Base-by-base conservation (phyloP, 2,113 vertebrate species). In the Cyphomyrus plagiostoma region DNA sequence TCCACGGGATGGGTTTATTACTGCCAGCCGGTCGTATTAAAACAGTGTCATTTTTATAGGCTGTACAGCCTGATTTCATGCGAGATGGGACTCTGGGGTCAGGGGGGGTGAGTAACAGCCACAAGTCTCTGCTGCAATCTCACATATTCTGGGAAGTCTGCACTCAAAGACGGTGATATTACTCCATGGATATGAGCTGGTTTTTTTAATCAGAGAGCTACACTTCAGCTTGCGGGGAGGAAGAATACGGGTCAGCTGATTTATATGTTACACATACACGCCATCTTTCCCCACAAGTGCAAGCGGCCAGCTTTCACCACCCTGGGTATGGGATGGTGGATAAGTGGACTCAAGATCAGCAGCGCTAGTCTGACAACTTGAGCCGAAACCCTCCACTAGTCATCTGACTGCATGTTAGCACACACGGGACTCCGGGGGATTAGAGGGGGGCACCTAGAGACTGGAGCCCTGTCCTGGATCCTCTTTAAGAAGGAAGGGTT, bases 1-100 rank as follows among this genome's bases (percentile, higher is more conserved):
- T 91, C 92, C 89, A 88, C 88, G 89, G 90, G 87, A 90, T 93
- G 92, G 90, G 91, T 92, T 91, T 91, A 89, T 89, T 89, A 89
- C 88, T 21, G 52, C 58, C 42, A 45, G n/a, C n/a, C 23, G 42
- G 58, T 80, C 58, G 26, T 86, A 89, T 89, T 89, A 90, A 90
- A 86, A 50, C 85, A n/a, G 88, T 85, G 87, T 70, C 70, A 85
- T 90, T 89, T 90, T 53, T 48, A 85, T 86, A 62, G 80, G 88
- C 90, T 70, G 56, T 66, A 56, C 58, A 35, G 74, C 82, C 77
- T 74, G 45, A 50, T 84, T 90, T 66, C 35, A 26, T 58, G 53
- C 82, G 46, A 85, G 83, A 89, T 70, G 39, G 77, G 88, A 89
- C 88, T 90, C 56, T 50, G 87, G 80, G 87, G 74, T 89, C 17